phyloP scores from a whole-genome alignment of 2,113 vertebrate species.

The Noturus placidus region DNA sequence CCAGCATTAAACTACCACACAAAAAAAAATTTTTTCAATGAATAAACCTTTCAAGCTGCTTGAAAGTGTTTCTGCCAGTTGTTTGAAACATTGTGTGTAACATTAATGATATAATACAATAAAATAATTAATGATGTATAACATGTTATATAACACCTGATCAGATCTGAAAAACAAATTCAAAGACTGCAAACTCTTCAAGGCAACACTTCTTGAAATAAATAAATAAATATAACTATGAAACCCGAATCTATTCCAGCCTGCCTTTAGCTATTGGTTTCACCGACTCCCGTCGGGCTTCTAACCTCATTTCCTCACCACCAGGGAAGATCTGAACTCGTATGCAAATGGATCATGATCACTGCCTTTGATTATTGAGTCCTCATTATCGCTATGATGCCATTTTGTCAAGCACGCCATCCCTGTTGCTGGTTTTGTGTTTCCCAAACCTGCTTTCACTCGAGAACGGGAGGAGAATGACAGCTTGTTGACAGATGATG shows the following conservation, averaged over 20 bases:
- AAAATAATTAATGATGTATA: background rate
- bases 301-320: slow-evolving; percentile 13
- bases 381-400: slow-evolving; percentile 1
- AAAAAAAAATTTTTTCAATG: too few relatives aligned
- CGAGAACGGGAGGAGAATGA: background rate
- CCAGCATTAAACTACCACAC: background rate
- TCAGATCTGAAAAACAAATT: background rate
- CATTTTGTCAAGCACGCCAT: slow-evolving; percentile 6
- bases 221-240: background rate
- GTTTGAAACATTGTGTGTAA: background rate
- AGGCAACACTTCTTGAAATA: background rate
- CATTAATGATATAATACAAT: background rate
- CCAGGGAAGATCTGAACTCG: slow-evolving; percentile 7
- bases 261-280: background rate
- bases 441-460: background rate
- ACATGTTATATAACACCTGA: background rate
- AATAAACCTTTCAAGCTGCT: background rate
- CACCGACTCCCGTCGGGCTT: background rate
- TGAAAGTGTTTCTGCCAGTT: background rate
- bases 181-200: background rate
- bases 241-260: background rate
- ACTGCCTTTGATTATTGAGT: slow-evolving; percentile 14
- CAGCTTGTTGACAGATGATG: background rate
- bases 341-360: slow-evolving; percentile 20
- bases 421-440: background rate